Evolutionary conservation across 2,113 vertebrate species (phyloP).

Genomic region (Ornithorhynchus anatinus): DNA sequence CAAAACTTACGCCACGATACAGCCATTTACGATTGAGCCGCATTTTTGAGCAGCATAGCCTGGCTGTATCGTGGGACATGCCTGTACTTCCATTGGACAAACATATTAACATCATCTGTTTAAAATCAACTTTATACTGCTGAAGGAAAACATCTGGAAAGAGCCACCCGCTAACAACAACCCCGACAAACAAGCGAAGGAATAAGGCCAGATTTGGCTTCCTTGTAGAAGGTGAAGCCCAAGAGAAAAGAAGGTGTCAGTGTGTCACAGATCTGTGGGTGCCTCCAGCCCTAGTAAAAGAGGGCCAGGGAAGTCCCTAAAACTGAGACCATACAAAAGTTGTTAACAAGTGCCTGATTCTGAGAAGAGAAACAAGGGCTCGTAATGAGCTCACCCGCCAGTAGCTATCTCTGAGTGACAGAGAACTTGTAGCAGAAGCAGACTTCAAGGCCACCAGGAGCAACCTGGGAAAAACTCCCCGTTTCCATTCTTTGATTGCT

Average conservation of each 20-base stretch:
- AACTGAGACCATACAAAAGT: no score
- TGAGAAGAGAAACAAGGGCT: no score
- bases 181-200: background rate
- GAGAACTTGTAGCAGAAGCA: no score
- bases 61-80: background rate
- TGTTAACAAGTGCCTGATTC: no score
- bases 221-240: background rate
- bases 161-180: background rate
- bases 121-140: slow-evolving; percentile 2
- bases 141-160: slow-evolving; percentile 20
- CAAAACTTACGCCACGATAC: no score
- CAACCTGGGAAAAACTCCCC: no score
- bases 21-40: no score
- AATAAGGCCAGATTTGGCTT: background rate
- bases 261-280: background rate
- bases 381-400: no score
- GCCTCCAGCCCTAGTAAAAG: background rate
- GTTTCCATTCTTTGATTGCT: no score
- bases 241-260: background rate
- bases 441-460: no score
- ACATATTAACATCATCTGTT: background rate
- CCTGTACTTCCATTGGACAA: background rate
- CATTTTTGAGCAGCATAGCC: no score
- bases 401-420: no score
- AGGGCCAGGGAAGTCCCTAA: background rate